Conservation (phyloP, 2,797 vertebrate genomes). For the Xenentodon cancila region DNA sequence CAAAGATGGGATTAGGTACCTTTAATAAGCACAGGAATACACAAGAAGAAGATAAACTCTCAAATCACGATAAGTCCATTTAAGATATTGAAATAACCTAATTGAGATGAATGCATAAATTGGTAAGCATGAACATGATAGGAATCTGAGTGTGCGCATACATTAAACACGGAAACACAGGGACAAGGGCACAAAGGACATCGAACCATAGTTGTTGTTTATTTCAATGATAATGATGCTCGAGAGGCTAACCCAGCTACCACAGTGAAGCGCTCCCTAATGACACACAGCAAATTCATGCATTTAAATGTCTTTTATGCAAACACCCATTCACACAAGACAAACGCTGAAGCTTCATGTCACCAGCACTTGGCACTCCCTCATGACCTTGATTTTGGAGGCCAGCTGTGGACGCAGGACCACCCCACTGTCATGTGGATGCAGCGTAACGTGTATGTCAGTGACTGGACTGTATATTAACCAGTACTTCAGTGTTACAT, state of each 20-base stretch:
- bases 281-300: constrained; percentile 48
- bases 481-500: neutral
- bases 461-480: neutral
- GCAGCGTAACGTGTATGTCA: constrained; percentile 6
- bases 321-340: constrained; percentile 23
- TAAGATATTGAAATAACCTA: constrained; percentile 1
- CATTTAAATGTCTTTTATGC: constrained; percentile 30
- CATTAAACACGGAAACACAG: constrained; percentile 33
- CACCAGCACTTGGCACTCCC: constrained; percentile 38
- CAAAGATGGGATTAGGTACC: constrained; percentile 96
- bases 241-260: constrained; percentile 51
- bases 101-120: constrained; percentile 32
- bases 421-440: constrained; percentile 60
- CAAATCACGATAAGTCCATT: constrained; percentile 17
- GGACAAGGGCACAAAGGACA: constrained; percentile 71
- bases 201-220: constrained; percentile 71
- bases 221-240: constrained; percentile 71
- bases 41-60: constrained; percentile 24
- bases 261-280: constrained; percentile 33
- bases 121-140: neutral
- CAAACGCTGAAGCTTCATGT: constrained; percentile 18
- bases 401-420: constrained; percentile 5
- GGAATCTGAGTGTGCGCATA: neutral
- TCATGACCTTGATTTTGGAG: constrained; percentile 74
- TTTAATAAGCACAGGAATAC: constrained; percentile 63